Evolutionary conservation across 1,140 invertebrate species (phyloP).

Genomic region (Helicoverpa armigera): DNA sequence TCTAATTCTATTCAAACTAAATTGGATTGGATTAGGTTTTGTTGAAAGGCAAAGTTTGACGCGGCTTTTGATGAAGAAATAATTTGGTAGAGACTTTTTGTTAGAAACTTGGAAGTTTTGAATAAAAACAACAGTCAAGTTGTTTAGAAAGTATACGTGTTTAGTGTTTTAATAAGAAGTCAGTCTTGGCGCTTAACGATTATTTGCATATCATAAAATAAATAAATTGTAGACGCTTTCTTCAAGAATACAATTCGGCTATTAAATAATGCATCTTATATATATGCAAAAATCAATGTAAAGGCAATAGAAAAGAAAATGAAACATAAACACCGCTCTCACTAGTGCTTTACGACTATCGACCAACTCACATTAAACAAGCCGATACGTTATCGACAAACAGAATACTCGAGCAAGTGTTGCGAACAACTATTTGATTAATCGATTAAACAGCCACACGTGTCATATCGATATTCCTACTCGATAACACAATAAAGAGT

Average conservation of each 20-base stretch:
- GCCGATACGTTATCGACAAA: background rate
- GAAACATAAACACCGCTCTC: too few species aligned
- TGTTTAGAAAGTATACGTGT: background rate
- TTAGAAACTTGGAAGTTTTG: background rate
- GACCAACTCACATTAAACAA: background rate
- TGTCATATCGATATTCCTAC: slow-evolving; percentile 38
- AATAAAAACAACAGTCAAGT: background rate
- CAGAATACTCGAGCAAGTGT: background rate
- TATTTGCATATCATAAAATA: too few species aligned
- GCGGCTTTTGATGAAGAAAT: slow-evolving; percentile 20
- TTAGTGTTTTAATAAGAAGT: background rate
- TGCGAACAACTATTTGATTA: background rate
- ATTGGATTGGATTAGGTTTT: slow-evolving; percentile 40
- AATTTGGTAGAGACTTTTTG: background rate
- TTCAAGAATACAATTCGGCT: too few species aligned
- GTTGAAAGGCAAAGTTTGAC: slow-evolving; percentile 25
- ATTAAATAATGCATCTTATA: too few species aligned
- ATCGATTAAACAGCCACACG: slow-evolving; percentile 16
- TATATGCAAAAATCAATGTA: too few species aligned
- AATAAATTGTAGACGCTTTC: too few species aligned
- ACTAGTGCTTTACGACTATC: background rate
- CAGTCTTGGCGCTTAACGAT: too few species aligned
- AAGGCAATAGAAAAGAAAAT: background rate
- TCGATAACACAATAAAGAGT: slow-evolving; percentile 53
- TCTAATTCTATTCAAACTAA: slow-evolving; percentile 49